Conservation (phyloP, 2,888 invertebrate genomes). For the Leptopilina syphax region DNA sequence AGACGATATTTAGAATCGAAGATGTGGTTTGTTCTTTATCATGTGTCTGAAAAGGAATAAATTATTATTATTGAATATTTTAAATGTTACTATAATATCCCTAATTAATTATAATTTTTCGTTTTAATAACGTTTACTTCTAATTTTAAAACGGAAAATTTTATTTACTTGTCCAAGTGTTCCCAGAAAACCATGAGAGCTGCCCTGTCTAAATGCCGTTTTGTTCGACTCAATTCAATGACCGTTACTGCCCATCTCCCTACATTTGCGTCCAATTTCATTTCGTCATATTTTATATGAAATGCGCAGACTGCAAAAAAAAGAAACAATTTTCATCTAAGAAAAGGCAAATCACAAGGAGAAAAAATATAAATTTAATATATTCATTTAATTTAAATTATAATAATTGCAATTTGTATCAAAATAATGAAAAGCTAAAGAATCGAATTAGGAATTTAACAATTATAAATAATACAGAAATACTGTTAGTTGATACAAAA, state of each 20-base stretch:
- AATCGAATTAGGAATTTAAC: no score
- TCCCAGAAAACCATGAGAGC: slow-evolving; percentile 98
- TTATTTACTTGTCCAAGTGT: slow-evolving; percentile 91
- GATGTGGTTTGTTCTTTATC: slow-evolving; percentile 91
- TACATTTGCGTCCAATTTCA: slow-evolving; percentile 96
- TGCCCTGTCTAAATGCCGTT: slow-evolving; percentile 97
- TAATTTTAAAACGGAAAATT: slow-evolving; percentile 34
- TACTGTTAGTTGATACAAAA: no score
- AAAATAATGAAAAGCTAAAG: no score
- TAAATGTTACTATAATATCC: slow-evolving; percentile 10
- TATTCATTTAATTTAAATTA: no score
- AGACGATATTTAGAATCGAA: slow-evolving; percentile 81
- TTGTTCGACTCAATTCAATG: slow-evolving; percentile 92
- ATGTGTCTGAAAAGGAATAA: slow-evolving; percentile 84
- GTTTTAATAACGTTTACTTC: no score
- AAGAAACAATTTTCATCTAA: not conserved
- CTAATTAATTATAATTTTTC: no score
- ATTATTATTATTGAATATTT: slow-evolving; percentile 44
- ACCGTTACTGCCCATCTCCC: slow-evolving; percentile 98
- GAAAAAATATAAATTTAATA: not conserved
- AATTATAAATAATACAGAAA: no score
- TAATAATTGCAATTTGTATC: no score
- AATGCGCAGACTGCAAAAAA: slow-evolving; percentile 92
- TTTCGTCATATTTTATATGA: slow-evolving; percentile 97
- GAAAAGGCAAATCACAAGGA: not conserved